Evolutionary conservation across 2,888 invertebrate genomes (phyloP).

Genomic region (Melinopterus prodromus): DNA sequence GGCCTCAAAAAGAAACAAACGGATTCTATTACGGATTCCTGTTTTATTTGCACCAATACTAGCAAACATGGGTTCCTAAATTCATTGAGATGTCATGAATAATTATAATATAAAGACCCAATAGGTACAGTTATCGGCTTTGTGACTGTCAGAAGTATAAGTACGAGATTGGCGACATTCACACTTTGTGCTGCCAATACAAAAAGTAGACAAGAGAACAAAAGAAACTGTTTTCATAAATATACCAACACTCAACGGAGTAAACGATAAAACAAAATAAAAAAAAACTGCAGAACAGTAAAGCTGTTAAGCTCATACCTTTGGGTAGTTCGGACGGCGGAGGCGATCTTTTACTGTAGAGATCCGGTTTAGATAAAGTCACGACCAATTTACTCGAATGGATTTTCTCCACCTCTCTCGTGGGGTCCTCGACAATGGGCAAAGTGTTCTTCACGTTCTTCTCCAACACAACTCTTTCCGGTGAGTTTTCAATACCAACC

Average conservation of each 20-base stretch:
- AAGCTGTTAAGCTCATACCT: conserved; percentile 26
- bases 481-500: background rate
- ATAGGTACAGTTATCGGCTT: too few relatives aligned
- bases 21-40: background rate
- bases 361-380: conserved; percentile 30
- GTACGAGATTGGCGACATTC: background rate
- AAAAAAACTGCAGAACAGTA: conserved; percentile 16
- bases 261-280: conserved; percentile 11
- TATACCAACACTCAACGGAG: background rate
- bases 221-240: background rate
- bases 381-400: conserved; percentile 34
- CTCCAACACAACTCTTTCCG: background rate
- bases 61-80: background rate
- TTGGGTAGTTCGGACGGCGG: conserved; percentile 18
- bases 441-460: conserved; percentile 12
- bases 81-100: background rate
- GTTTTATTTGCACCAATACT: background rate
- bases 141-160: background rate
- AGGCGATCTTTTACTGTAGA: conserved; percentile 17
- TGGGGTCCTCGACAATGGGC: background rate
- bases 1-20: too few relatives aligned
- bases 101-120: too few relatives aligned
- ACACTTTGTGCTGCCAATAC: background rate
- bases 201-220: background rate
- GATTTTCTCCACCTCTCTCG: background rate